Evolutionary conservation across 2,888 invertebrate genomes (phyloP).

Genomic region (Troides aeacus): DNA sequence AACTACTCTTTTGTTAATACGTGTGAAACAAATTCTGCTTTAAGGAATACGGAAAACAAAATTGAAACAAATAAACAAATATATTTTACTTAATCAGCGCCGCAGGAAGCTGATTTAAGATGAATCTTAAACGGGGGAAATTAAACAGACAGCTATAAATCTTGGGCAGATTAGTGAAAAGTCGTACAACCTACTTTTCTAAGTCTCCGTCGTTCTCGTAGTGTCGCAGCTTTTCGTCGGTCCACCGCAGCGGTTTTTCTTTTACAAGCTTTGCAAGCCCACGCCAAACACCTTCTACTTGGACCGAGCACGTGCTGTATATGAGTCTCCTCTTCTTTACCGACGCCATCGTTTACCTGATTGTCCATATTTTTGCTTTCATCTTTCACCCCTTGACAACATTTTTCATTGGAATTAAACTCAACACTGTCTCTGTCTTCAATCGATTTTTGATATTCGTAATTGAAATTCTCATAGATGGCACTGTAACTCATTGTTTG

Average conservation of each 20-base stretch:
- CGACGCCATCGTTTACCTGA: slow-evolving; percentile 40
- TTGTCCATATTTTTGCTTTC: slow-evolving; percentile 48
- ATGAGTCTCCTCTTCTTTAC: slow-evolving; percentile 55
- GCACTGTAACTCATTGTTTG: slow-evolving; percentile 60
- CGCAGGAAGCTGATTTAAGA: slow-evolving; percentile 4
- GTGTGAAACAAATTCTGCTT: too few relatives aligned
- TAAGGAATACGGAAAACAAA: too few relatives aligned
- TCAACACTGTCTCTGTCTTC: slow-evolving; percentile 38
- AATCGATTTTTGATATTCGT: slow-evolving; percentile 49
- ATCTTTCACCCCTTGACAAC: slow-evolving; percentile 60
- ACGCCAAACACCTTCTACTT: slow-evolving; percentile 91
- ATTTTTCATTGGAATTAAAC: slow-evolving; percentile 38
- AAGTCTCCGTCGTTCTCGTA: slow-evolving; percentile 94
- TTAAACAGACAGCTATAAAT: slow-evolving; percentile 19
- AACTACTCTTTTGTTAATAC: too few relatives aligned
- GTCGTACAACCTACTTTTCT: slow-evolving; percentile 86
- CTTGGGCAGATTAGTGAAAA: slow-evolving; percentile 17
- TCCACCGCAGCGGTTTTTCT: slow-evolving; percentile 97
- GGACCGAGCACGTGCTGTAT: slow-evolving; percentile 76
- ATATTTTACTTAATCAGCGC: too few relatives aligned
- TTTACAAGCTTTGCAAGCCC: slow-evolving; percentile 99
- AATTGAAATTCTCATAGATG: slow-evolving; percentile 52
- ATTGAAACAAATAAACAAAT: too few relatives aligned
- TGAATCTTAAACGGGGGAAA: slow-evolving; percentile 11
- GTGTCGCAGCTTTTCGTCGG: slow-evolving; percentile 97